A percentile compares a stretch with the other conserved stretches of the same genome.
phyloP scores from a whole-genome alignment of 2,888 invertebrate species.

The Noctua comes region DNA sequence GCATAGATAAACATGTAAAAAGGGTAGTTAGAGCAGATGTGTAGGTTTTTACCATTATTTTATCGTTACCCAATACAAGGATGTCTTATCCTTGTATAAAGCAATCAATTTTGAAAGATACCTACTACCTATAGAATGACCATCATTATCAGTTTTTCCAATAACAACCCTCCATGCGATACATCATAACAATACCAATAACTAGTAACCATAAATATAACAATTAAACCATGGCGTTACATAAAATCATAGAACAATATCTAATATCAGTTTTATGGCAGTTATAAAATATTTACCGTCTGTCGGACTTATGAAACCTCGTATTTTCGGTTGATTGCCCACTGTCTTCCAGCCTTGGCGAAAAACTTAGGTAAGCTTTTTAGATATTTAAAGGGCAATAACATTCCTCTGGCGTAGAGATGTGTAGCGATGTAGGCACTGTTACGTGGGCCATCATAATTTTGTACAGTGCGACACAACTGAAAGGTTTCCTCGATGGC shows the following conservation, averaged over 20 bases:
- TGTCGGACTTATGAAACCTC: constrained; percentile 50
- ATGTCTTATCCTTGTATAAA: too few relatives aligned
- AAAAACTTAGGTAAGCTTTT: constrained; percentile 52
- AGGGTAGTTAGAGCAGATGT: neutral
- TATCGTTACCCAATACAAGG: neutral
- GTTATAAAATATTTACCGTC: constrained; percentile 69
- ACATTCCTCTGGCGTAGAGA: constrained; percentile 33
- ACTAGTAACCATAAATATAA: constrained; percentile 50
- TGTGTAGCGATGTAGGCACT: constrained; percentile 24
- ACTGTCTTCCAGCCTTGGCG: constrained; percentile 51
- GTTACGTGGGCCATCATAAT: constrained; percentile 43
- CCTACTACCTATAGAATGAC: neutral
- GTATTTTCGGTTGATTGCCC: constrained; percentile 55
- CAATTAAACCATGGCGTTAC: constrained; percentile 54
- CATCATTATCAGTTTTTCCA: neutral
- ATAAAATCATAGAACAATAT: constrained; percentile 47
- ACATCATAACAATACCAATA: constrained; percentile 32
- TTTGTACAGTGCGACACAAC: constrained; percentile 24
- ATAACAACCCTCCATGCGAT: constrained; percentile 9
- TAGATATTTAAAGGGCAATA: constrained; percentile 61
- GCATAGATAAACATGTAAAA: neutral
- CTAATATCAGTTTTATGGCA: constrained; percentile 67
- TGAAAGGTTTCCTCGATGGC: neutral
- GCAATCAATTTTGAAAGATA: too few relatives aligned
- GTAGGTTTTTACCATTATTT: neutral